These are phyloP conservation scores for Hyperoplus immaculatus DNA, from an alignment of 2,797 vertebrate genomes.

Conservation along the genomic window DNA sequence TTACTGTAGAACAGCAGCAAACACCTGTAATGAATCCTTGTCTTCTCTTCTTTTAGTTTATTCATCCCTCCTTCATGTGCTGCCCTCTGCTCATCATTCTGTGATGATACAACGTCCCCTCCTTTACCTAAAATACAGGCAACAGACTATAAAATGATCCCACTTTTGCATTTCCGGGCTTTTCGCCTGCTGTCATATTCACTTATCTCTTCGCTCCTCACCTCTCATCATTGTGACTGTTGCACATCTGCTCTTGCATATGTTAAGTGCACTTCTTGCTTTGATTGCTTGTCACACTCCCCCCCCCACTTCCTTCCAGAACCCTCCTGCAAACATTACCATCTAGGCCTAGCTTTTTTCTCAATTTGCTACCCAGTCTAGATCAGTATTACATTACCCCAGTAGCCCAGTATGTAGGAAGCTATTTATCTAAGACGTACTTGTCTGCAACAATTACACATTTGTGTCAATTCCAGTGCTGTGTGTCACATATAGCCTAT, in stretches of 20 bases:
- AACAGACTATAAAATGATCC: not conserved
- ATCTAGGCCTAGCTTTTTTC: not conserved
- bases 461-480: not conserved
- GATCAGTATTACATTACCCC: not conserved
- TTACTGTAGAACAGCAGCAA: not conserved
- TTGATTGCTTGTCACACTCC: not conserved
- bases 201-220: conserved; percentile 7
- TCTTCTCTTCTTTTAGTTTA: not conserved
- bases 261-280: not conserved
- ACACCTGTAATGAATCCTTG: not conserved
- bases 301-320: too few species aligned
- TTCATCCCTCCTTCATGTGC: not conserved
- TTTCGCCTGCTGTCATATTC: conserved; percentile 6
- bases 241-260: conserved; percentile 11
- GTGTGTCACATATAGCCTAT: not conserved
- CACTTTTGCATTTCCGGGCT: not conserved
- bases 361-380: not conserved
- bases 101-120: not conserved
- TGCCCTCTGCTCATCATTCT: not conserved
- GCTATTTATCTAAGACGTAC: too few species aligned
- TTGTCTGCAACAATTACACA: not conserved
- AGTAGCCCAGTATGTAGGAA: too few species aligned
- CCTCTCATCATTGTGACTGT: conserved; percentile 12
- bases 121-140: not conserved
- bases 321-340: conserved; percentile 4